Evolutionary conservation across 1,140 invertebrate species (phyloP).

Genomic region (Zaprionus capensis): DNA sequence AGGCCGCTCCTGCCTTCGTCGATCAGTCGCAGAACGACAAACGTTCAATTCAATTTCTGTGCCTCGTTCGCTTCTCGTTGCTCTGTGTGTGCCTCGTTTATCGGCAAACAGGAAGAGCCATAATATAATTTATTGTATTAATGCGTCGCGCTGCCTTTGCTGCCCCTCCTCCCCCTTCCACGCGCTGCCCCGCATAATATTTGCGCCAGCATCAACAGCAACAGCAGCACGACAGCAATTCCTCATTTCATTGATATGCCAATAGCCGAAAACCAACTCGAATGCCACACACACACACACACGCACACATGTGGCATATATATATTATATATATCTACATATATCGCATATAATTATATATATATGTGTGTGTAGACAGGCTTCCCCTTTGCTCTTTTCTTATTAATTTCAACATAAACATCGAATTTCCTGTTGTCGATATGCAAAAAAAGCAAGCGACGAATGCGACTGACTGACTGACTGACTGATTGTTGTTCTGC

Average conservation of each 20-base stretch:
- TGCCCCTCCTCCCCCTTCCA: conserved; percentile 33
- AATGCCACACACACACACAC: not conserved
- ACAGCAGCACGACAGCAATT: conserved; percentile 29
- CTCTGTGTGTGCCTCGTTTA: conserved; percentile 45
- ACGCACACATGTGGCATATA: not conserved
- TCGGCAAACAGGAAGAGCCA: conserved; percentile 80
- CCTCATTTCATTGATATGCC: conserved; percentile 73
- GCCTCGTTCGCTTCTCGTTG: conserved; percentile 34
- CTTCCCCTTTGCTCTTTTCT: conserved; percentile 42
- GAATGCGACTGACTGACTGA: not conserved
- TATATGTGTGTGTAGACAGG: conserved; percentile 16
- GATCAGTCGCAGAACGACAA: conserved; percentile 37
- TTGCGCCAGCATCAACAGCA: conserved; percentile 10
- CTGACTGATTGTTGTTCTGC: conserved; percentile 56
- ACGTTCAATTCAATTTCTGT: conserved; percentile 69
- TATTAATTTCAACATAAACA: conserved; percentile 83
- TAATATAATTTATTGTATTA: conserved; percentile 83
- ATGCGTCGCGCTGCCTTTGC: conserved; percentile 49
- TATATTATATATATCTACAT: conserved; percentile 9
- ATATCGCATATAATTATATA: conserved; percentile 16
- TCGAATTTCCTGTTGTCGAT: conserved; percentile 81
- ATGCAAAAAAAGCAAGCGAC: conserved; percentile 68
- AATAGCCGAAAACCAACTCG: conserved; percentile 29
- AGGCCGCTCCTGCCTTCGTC: conserved; percentile 1
- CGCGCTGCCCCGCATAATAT: conserved; percentile 65